Evolutionary conservation across 2,113 vertebrate genomes (phyloP).

Genomic region (Austrofundulus limnaeus): DNA sequence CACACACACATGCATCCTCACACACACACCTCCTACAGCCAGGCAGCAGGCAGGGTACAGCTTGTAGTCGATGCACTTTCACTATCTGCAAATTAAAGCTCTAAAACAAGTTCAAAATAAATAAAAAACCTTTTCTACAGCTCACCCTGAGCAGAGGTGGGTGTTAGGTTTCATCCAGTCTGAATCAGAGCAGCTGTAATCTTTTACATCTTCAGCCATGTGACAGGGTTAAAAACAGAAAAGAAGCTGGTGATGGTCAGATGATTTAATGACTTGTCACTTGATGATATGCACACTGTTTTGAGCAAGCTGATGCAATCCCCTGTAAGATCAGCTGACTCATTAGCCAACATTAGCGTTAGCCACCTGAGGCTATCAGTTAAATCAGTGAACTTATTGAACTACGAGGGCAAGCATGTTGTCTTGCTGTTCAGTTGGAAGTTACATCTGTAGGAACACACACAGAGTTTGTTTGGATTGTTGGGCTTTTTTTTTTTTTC

Average conservation of each 20-base stretch:
- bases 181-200: neutral
- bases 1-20: no score
- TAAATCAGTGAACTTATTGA: neutral
- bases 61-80: neutral
- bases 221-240: neutral
- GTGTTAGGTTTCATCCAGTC: neutral
- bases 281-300: neutral
- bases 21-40: conserved; percentile 27
- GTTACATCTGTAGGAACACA: neutral
- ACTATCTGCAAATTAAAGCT: neutral
- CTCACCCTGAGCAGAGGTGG: neutral
- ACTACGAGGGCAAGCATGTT: no score
- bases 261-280: conserved; percentile 18
- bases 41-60: conserved; percentile 24
- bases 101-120: neutral
- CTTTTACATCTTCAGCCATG: conserved; percentile 1
- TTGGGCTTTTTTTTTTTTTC: neutral
- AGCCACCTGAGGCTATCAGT: neutral
- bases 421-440: no score
- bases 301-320: neutral
- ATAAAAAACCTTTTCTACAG: no score
- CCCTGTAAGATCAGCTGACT: conserved; percentile 6
- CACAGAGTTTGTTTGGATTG: neutral
- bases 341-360: conserved; percentile 4
- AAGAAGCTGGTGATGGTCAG: neutral